phyloP scores from a whole-genome alignment of 2,797 vertebrate species.

The Chiloscyllium punctatum region DNA sequence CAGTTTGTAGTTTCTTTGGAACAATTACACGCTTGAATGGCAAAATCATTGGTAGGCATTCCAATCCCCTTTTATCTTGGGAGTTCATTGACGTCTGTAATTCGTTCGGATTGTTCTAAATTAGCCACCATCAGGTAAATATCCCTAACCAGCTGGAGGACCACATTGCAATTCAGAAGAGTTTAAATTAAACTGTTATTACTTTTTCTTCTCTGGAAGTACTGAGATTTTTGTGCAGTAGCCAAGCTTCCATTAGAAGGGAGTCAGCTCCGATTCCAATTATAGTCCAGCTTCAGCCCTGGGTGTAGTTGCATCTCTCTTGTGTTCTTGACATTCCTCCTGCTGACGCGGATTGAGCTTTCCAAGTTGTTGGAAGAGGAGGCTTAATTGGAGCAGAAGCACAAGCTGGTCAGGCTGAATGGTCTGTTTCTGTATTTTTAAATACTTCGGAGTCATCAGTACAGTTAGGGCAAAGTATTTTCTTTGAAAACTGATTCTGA shows the following conservation, averaged over 20 bases:
- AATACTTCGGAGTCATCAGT: not conserved
- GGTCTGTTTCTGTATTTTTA: not conserved
- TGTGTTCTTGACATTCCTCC: not conserved
- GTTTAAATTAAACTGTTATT: not conserved
- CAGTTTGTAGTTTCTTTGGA: not conserved
- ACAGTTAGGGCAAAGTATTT: not conserved
- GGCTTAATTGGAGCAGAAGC: not conserved
- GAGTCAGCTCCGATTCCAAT: not conserved
- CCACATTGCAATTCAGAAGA: not conserved
- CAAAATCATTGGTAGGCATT: not conserved
- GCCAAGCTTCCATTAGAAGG: not conserved
- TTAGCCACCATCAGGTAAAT: not conserved
- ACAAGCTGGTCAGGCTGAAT: not conserved
- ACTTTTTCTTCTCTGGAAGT: not conserved
- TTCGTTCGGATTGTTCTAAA: not conserved
- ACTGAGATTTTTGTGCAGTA: not conserved
- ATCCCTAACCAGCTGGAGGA: not conserved
- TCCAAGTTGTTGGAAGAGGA: too few relatives aligned
- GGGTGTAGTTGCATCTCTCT: not conserved
- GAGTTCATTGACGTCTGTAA: not conserved
- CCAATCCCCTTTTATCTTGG: not conserved
- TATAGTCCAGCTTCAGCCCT: not conserved
- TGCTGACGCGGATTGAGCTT: not conserved
- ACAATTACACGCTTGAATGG: not conserved
- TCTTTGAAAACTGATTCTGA: not conserved